A percentile compares a stretch with the other conserved stretches of the same genome.
phyloP scores from a whole-genome alignment of 2,888 invertebrate species.

The Coelinius sp. region DNA sequence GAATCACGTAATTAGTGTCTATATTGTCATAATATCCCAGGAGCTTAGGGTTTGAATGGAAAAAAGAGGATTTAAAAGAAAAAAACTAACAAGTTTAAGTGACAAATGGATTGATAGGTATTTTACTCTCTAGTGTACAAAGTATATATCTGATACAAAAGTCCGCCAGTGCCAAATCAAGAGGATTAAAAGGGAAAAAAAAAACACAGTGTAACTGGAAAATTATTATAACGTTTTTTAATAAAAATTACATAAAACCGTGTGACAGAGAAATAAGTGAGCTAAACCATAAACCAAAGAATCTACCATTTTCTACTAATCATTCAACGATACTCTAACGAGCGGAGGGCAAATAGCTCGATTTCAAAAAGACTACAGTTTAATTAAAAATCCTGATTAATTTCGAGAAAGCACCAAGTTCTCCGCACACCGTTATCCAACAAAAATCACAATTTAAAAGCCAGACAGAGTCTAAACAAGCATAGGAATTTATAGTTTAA shows the following conservation, averaged over 20 bases:
- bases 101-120: slow-evolving; percentile 48
- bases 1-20: slow-evolving; percentile 67
- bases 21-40: slow-evolving; percentile 66
- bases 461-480: slow-evolving; percentile 31
- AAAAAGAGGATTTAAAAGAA: slow-evolving; percentile 50
- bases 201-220: slow-evolving; percentile 42
- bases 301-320: slow-evolving; percentile 70
- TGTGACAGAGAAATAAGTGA: slow-evolving; percentile 47
- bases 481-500: slow-evolving; percentile 46
- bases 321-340: slow-evolving; percentile 59
- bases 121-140: slow-evolving; percentile 68
- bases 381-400: not conserved
- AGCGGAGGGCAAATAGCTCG: slow-evolving; percentile 47
- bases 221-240: slow-evolving; percentile 28
- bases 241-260: slow-evolving; percentile 40
- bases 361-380: slow-evolving; percentile 43
- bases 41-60: slow-evolving; percentile 58
- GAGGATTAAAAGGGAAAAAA: slow-evolving; percentile 51
- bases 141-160: slow-evolving; percentile 66
- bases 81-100: too few relatives aligned
- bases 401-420: slow-evolving; percentile 41
- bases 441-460: slow-evolving; percentile 33
- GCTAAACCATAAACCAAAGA: slow-evolving; percentile 69
- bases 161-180: slow-evolving; percentile 70
- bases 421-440: slow-evolving; percentile 34